phyloP scores from a whole-genome alignment of 2,888 invertebrate species.

The Phaonia tiefii region DNA sequence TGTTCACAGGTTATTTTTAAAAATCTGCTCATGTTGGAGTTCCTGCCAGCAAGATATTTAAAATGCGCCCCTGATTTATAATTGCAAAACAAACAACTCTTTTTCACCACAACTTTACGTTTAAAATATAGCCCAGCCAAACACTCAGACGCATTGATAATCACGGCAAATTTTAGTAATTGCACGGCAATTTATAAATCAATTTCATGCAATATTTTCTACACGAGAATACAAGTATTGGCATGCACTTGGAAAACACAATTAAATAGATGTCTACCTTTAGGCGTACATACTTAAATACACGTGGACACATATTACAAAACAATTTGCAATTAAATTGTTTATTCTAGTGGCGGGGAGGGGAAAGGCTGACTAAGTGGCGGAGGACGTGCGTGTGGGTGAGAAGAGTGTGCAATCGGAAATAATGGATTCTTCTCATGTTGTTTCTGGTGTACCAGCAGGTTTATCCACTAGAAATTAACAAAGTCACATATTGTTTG shows the following conservation, averaged over 20 bases:
- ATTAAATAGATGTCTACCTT: conserved; percentile 53
- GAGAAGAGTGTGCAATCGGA: conserved; percentile 12
- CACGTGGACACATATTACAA: background rate
- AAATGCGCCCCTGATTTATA: too few relatives aligned
- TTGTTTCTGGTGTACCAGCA: conserved; percentile 14
- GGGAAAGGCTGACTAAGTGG: background rate
- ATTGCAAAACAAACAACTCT: too few relatives aligned
- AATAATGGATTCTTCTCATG: background rate
- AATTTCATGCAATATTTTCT: background rate
- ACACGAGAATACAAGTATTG: too few relatives aligned
- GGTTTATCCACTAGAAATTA: conserved; percentile 49
- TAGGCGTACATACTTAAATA: conserved; percentile 27
- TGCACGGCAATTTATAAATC: conserved; percentile 1
- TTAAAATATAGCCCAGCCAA: too few relatives aligned
- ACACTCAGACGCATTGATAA: too few relatives aligned
- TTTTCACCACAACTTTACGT: too few relatives aligned
- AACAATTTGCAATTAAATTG: conserved; percentile 20
- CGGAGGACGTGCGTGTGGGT: background rate
- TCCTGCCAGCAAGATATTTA: too few relatives aligned
- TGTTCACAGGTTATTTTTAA: too few relatives aligned
- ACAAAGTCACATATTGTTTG: conserved; percentile 27
- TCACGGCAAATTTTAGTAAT: background rate
- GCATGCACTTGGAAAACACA: conserved; percentile 14
- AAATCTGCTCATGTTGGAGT: too few relatives aligned
- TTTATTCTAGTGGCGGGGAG: background rate